These are phyloP conservation scores for Coturnix japonica DNA, from an alignment of 2,113 vertebrate genomes.

Conservation along the genomic window DNA sequence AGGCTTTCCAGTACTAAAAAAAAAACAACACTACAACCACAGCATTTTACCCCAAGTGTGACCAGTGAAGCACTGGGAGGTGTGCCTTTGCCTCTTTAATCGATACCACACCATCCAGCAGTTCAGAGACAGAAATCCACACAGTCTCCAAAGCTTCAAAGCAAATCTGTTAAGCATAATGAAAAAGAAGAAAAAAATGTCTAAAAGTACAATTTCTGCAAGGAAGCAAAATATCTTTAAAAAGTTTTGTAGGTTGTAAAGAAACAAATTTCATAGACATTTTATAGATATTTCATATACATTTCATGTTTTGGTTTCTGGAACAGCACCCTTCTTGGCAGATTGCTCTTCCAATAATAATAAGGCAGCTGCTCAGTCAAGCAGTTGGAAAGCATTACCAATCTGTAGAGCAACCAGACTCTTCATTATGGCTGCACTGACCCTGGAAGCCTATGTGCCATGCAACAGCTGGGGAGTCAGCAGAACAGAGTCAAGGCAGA, in stretches of 20 bases:
- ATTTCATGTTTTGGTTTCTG: background rate
- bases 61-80: background rate
- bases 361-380: background rate
- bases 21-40: background rate
- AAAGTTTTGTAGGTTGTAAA: background rate
- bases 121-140: background rate
- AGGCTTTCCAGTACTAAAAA: background rate
- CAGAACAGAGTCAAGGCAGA: background rate
- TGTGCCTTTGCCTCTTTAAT: conserved; percentile 17
- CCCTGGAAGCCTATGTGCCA: background rate
- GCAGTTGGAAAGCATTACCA: background rate
- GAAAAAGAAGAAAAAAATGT: background rate
- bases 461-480: background rate
- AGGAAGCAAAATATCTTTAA: background rate
- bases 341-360: background rate
- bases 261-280: background rate
- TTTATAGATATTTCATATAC: background rate
- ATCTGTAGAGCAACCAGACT: background rate
- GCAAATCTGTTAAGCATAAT: background rate
- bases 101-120: background rate
- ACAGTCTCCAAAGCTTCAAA: background rate
- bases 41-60: background rate
- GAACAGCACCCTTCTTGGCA: background rate
- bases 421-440: background rate
- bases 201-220: background rate